Evolutionary conservation across 2,797 vertebrate genomes (phyloP), one percentile per base, ranked within the genome.

Genomic region (Petrocephalus schoutedeni): DNA sequence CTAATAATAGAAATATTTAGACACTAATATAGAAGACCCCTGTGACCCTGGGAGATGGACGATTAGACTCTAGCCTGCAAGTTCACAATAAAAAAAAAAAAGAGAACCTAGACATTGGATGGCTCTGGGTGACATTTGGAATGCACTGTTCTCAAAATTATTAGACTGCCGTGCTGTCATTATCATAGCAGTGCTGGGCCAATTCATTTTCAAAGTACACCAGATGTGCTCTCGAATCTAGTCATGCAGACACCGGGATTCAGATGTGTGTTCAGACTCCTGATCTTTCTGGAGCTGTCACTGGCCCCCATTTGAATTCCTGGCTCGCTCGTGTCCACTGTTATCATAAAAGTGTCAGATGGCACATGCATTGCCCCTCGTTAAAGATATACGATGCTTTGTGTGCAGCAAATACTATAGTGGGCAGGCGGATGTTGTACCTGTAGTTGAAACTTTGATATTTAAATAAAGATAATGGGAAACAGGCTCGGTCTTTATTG

Each of bases 141-240:
- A 93, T 92, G 93, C 91, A 93, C 89, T 88, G 90, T 91, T 91
- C 89, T 91, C 91, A 91, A 91, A 92, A 91, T 91, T 91, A 91
- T 92, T 91, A 92, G 89, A 91, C 91, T 89, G 92, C 89, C 91
- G 89, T 91, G 87, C 89, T 87, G 90, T 93, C 93, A 95, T 94
- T 95, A 94, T 93, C 93, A 93, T 94, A 90, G 91, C 92, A 89
- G 92, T 92, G 89, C 90, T 56, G 90, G 92, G 94, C 94, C 94
- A 94, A 93, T 94, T 94, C 94, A 58, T 92, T 95, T 94, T 95
- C 94, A 95, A 95, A 95, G 95, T 95, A 93, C 95, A 95, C 95
- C 95, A 95, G 95, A 96, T 95, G 95, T 95, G 91, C 94, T 93
- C 89, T 89, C 91, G 92, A 93, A 92, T 94, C 95, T 94, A 94